Conservation (phyloP, 2,797 vertebrate species). For the Sebastiscus tertius region DNA sequence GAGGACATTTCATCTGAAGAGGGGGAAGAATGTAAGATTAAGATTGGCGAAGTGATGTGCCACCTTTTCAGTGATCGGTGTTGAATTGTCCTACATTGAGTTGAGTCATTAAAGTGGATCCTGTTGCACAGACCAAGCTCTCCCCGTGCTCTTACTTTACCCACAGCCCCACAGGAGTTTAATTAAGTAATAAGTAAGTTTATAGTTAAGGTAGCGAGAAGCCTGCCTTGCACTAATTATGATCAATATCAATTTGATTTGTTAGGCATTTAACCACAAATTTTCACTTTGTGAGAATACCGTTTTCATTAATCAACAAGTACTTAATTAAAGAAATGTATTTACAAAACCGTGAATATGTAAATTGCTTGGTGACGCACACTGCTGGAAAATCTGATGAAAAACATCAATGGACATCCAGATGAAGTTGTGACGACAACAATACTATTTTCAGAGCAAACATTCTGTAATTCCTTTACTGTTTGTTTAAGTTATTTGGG, state of each 20-base stretch:
- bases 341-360: not conserved
- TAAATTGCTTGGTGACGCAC: not conserved
- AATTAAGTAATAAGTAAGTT: too few relatives aligned
- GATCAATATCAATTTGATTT: not conserved
- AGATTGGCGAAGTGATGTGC: too few relatives aligned
- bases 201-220: too few relatives aligned
- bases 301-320: not conserved
- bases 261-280: not conserved
- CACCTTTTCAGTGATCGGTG: too few relatives aligned
- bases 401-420: not conserved
- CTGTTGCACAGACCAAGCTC: too few relatives aligned
- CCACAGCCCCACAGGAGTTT: too few relatives aligned
- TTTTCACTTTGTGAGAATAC: not conserved
- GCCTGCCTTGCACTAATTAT: not conserved
- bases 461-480: not conserved
- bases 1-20: too few relatives aligned
- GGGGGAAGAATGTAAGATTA: too few relatives aligned
- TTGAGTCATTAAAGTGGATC: too few relatives aligned
- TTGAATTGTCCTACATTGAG: too few relatives aligned
- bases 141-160: too few relatives aligned
- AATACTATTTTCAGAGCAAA: not conserved
- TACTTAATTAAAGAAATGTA: not conserved
- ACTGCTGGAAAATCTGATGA: not conserved
- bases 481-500: constrained; percentile 46
- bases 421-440: not conserved